These are phyloP conservation scores for Ecliptopera silaceata DNA, from an alignment of 2,888 invertebrate species.

Conservation along the genomic window DNA sequence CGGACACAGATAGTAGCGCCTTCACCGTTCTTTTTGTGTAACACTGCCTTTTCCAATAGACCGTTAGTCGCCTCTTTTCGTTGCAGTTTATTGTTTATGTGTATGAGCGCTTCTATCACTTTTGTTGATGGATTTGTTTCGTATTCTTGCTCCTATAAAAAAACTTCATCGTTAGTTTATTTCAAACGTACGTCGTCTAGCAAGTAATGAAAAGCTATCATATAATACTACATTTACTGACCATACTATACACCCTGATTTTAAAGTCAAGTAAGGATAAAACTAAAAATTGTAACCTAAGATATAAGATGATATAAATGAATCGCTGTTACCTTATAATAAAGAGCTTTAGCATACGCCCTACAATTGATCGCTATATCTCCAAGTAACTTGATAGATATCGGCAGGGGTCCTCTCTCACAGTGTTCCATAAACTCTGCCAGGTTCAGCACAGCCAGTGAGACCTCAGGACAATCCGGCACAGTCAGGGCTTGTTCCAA, in stretches of 20 bases:
- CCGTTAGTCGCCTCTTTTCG: constrained; percentile 99
- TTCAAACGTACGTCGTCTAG: no score
- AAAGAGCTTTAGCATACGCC: constrained; percentile 86
- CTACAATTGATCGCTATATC: constrained; percentile 97
- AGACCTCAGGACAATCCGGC: constrained; percentile 96
- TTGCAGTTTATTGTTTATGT: constrained; percentile 98
- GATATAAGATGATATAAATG: background rate
- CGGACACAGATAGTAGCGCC: constrained; percentile 86
- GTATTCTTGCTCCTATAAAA: constrained; percentile 92
- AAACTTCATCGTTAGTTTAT: no score
- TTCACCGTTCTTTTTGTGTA: constrained; percentile 86
- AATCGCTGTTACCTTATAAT: constrained; percentile 75
- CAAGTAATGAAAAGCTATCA: no score
- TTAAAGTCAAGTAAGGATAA: no score
- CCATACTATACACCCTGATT: no score
- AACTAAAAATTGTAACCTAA: no score
- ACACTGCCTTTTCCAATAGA: constrained; percentile 93
- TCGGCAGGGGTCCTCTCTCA: constrained; percentile 96
- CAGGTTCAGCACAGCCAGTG: constrained; percentile 96
- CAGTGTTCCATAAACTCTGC: constrained; percentile 99
- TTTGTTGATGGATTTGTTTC: constrained; percentile 85
- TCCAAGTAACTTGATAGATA: constrained; percentile 93
- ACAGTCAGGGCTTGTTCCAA: constrained; percentile 94
- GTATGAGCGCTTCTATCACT: constrained; percentile 96
- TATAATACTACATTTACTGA: no score